Percentiles rank a stretch among this genome's conserved stretches.
phyloP scores from a whole-genome alignment of 2,888 invertebrate species.

The Volucella zonaria region DNA sequence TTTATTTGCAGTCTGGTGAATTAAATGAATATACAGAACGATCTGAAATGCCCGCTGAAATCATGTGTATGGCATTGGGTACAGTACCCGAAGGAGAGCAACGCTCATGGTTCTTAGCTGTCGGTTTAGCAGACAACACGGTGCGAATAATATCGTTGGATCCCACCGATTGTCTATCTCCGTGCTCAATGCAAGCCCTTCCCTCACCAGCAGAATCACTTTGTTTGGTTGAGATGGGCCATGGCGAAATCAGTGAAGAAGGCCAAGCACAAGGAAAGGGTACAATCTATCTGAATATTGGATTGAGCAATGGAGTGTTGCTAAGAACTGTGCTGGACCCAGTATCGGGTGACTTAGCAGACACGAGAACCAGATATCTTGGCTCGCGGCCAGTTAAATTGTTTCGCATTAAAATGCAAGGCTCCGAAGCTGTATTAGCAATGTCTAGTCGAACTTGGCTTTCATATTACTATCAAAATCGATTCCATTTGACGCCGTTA shows the following conservation, averaged over 20 bases:
- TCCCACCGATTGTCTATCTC: slow-evolving; percentile 96
- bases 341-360: slow-evolving; percentile 97
- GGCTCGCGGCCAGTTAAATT: slow-evolving; percentile 98
- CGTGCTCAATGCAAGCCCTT: slow-evolving; percentile 97
- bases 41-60: slow-evolving; percentile 97
- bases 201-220: slow-evolving; percentile 98
- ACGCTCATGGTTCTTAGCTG: slow-evolving; percentile 96
- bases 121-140: slow-evolving; percentile 97
- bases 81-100: slow-evolving; percentile 97
- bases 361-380: slow-evolving; percentile 97
- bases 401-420: slow-evolving; percentile 97
- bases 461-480: slow-evolving; percentile 98
- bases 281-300: slow-evolving; percentile 96
- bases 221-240: slow-evolving; percentile 97
- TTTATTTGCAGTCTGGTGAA: slow-evolving; percentile 91
- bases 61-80: slow-evolving; percentile 98
- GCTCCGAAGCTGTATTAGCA: slow-evolving; percentile 97
- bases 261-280: slow-evolving; percentile 84
- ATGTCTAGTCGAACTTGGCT: slow-evolving; percentile 99
- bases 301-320: slow-evolving; percentile 97
- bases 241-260: slow-evolving; percentile 85
- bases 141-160: slow-evolving; percentile 98
- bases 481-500: slow-evolving; percentile 96
- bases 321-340: slow-evolving; percentile 96
- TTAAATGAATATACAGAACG: slow-evolving; percentile 99